Evolutionary conservation across 1,140 invertebrate species (phyloP).

Genomic region (Meloidogyne floridensis): DNA sequence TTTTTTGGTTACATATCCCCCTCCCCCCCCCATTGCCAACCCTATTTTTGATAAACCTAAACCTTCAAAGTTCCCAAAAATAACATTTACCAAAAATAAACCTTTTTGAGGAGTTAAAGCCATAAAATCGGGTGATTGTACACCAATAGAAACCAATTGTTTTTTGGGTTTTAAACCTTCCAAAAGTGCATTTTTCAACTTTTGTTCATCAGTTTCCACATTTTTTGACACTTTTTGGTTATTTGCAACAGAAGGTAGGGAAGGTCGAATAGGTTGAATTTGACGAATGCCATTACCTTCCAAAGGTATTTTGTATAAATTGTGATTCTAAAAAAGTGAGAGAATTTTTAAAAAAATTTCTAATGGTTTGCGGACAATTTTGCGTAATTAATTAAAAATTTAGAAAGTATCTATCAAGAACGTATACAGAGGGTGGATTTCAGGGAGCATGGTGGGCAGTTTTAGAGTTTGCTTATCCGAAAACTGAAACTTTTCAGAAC

Average conservation of each 20-base stretch:
- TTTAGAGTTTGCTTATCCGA: too few relatives aligned
- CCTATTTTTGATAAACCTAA: too few relatives aligned
- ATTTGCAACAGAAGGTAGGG: background rate
- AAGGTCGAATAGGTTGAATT: background rate
- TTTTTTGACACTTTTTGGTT: background rate
- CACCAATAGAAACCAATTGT: constrained; percentile 28
- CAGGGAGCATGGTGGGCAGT: too few relatives aligned
- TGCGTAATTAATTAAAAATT: too few relatives aligned
- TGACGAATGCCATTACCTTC: background rate
- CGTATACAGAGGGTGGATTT: too few relatives aligned
- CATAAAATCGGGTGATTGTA: constrained; percentile 25
- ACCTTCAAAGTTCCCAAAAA: too few relatives aligned
- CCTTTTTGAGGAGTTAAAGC: background rate
- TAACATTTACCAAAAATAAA: background rate
- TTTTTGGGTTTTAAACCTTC: constrained; percentile 5
- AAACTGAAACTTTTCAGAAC: too few relatives aligned
- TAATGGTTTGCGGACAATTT: too few relatives aligned
- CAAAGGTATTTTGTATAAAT: background rate
- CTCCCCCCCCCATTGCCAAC: too few relatives aligned
- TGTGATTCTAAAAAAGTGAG: background rate
- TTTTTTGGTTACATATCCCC: too few relatives aligned
- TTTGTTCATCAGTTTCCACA: background rate
- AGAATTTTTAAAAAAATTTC: background rate
- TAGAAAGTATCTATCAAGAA: too few relatives aligned
- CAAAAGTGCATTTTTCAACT: background rate